Evolutionary conservation across 2,888 invertebrate genomes (phyloP), one percentile per base, ranked within the genome.

Genomic region (Chloromyia formosa): DNA sequence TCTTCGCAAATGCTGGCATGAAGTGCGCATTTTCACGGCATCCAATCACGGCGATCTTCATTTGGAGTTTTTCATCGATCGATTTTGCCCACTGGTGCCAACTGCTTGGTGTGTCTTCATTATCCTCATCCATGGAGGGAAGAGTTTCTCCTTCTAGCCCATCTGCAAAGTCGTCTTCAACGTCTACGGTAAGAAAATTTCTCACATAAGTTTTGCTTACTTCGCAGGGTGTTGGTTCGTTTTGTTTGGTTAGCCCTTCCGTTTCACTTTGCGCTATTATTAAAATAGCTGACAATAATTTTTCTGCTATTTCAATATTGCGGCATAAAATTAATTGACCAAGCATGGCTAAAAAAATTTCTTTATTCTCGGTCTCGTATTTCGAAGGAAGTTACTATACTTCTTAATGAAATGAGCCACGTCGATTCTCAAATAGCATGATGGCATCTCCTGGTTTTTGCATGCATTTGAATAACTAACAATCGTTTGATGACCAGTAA

Each of bases 331-430:
- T 56, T 3, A 56, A 23, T 20, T 22, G 53, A 9, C 71, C 71
- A 10, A 71, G 54, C 5, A 56, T 23, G 4, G 23, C 14, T 40
- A 71, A 35, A 56, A 54, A 71, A 54, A 71, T 3, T 3, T 20
- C n/a, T n/a, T n/a, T n/a, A n/a, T n/a, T n/a, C n/a, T n/a, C n/a
- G n/a, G n/a, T n/a, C n/a, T n/a, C n/a, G n/a, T n/a, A n/a, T n/a
- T 12, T 35, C 23, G 3, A 10, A 72, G 18, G 7, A 58, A n/a
- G 16, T 58, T 72, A 7, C 27, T 35, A 35, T 35, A 35, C 9
- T n/a, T 56, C 54, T 72, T 72, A 22, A 72, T 27, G 7, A 72
- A 72, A 54, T 72, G 72, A 12, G 56, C 58, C 5, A 72, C 58
- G 16, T 72, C 72, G 16, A 58, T 72, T 14, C 72, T 45, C 12